Conservation (phyloP, 1,140 invertebrate species). For the Augochlora pura region DNA sequence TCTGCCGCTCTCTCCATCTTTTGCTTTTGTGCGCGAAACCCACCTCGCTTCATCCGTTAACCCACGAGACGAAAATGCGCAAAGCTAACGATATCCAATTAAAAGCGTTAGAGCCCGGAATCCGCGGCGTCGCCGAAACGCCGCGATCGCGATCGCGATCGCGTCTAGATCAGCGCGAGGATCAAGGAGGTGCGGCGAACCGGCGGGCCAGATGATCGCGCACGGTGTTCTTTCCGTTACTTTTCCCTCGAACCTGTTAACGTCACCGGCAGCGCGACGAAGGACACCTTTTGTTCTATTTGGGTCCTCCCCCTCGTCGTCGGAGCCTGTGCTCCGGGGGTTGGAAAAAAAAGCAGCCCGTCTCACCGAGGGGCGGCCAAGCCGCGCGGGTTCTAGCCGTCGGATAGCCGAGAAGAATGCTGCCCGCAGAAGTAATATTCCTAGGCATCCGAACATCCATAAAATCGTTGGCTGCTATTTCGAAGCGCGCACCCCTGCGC, state of each 20-base stretch:
- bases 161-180: not conserved
- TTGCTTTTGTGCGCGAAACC: not conserved
- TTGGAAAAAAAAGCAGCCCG: not conserved
- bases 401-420: not conserved
- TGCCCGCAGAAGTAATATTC: not conserved
- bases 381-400: not conserved
- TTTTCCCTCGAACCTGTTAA: not conserved
- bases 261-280: not conserved
- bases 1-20: not conserved
- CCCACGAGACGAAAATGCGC: constrained; percentile 76
- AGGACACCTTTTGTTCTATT: constrained; percentile 3
- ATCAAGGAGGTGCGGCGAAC: not conserved
- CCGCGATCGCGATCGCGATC: constrained; percentile 21
- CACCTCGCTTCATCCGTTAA: constrained; percentile 48
- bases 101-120: constrained; percentile 66
- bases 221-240: not conserved
- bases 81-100: constrained; percentile 75
- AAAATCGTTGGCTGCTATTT: constrained; percentile 1
- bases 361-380: not conserved
- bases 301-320: not conserved
- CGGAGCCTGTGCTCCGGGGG: not conserved
- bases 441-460: not conserved
- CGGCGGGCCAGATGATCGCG: not conserved
- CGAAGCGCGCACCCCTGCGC: not conserved
- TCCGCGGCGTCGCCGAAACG: constrained; percentile 60